phyloP scores from a whole-genome alignment of 2,113 vertebrate genomes.

The Dicrurus megarhynchus region DNA sequence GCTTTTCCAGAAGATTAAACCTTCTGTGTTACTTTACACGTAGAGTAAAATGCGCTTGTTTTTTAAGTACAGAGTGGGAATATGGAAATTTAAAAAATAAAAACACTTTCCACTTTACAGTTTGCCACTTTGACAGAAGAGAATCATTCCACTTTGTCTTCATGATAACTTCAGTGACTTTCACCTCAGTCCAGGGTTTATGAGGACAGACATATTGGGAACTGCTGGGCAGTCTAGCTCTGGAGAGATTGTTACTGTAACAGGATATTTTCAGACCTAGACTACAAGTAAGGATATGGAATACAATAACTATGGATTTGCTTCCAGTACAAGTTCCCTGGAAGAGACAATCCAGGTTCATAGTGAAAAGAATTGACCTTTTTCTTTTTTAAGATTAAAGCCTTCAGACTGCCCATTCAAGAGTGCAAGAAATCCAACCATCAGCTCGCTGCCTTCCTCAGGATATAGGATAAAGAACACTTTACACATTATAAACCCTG shows the following conservation, averaged over 20 bases:
- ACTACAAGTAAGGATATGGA: background rate
- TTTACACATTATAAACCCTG: accelerated
- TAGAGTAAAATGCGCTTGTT: background rate
- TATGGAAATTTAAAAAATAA: background rate
- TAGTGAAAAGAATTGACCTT: background rate
- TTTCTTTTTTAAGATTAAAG: background rate
- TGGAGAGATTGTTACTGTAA: background rate
- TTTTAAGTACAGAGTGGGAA: background rate
- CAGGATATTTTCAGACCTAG: background rate
- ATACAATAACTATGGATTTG: background rate
- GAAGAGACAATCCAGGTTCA: accelerated
- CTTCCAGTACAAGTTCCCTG: background rate
- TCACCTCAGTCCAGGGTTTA: background rate
- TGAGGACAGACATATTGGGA: background rate
- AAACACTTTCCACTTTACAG: background rate
- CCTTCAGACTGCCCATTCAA: background rate
- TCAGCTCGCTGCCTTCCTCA: background rate
- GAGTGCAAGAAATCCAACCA: background rate
- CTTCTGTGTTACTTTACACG: background rate
- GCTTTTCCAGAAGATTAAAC: background rate
- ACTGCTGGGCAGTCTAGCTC: background rate
- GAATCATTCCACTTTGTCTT: background rate
- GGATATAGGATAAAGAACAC: background rate
- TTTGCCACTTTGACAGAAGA: background rate
- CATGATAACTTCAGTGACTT: background rate